Conservation (phyloP, 2,113 vertebrate species). For the Ictalurus furcatus region DNA sequence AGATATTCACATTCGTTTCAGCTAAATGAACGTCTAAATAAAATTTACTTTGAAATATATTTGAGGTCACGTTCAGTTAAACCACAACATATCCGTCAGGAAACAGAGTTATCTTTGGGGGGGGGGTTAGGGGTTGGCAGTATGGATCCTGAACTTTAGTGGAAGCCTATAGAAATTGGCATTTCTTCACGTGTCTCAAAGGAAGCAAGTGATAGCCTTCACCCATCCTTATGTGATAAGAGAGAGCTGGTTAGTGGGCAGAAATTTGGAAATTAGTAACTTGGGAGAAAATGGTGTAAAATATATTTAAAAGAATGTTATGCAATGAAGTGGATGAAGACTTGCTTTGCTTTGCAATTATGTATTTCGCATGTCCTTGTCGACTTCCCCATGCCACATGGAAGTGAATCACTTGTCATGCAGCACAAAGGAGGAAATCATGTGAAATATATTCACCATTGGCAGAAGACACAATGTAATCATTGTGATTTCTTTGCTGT, state of each 20-base stretch:
- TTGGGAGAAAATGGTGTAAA: background rate
- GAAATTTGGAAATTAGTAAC: background rate
- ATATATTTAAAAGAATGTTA: background rate
- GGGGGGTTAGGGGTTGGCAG: no score
- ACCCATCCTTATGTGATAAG: background rate
- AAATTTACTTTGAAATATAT: background rate
- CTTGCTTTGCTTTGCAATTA: background rate
- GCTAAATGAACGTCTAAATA: background rate
- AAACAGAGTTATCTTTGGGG: background rate
- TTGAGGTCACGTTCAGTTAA: conserved; percentile 3
- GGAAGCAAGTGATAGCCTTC: background rate
- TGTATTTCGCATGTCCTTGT: background rate
- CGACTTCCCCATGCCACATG: no score
- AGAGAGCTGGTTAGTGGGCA: background rate
- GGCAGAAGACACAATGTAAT: background rate
- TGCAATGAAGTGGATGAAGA: background rate
- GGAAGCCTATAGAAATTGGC: background rate
- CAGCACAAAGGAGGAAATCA: background rate
- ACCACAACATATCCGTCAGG: background rate
- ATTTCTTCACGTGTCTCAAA: background rate
- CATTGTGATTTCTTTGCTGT: background rate
- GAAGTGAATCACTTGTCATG: background rate
- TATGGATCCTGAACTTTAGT: background rate
- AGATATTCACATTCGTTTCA: background rate
- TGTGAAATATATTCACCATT: background rate